Conservation (phyloP, 2,888 invertebrate species). For the Epirrhoe tristata region DNA sequence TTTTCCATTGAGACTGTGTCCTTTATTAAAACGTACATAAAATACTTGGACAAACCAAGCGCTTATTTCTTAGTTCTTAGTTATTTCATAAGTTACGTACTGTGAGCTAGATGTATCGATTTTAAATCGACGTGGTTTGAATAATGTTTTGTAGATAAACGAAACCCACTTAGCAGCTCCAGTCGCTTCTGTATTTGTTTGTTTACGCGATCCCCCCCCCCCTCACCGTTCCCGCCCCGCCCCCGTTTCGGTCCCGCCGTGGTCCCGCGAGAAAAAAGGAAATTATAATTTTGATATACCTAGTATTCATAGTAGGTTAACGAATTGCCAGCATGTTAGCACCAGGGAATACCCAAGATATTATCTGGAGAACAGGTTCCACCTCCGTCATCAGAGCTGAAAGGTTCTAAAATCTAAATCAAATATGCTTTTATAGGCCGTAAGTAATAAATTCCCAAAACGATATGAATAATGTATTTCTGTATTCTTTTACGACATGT, state of each 20-base stretch:
- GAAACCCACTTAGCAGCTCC: neutral
- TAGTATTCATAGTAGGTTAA: neutral
- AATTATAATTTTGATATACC: neutral
- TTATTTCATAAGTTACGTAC: too few species aligned
- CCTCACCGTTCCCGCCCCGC: neutral
- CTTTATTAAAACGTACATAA: too few species aligned
- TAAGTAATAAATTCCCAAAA: too few species aligned
- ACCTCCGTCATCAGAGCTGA: neutral
- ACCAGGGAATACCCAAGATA: neutral
- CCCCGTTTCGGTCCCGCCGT: neutral
- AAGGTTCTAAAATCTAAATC: neutral
- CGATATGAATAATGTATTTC: too few species aligned
- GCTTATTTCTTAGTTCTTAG: too few species aligned
- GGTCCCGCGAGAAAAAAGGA: neutral
- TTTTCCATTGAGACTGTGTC: too few species aligned
- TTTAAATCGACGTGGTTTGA: neutral
- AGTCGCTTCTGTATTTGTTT: neutral
- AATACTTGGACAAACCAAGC: too few species aligned
- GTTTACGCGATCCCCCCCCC: neutral
- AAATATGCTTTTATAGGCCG: too few species aligned
- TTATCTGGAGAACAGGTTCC: neutral
- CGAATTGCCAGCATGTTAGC: neutral
- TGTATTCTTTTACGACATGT: too few species aligned
- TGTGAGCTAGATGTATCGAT: neutral
- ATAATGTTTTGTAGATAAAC: neutral